phyloP scores from a whole-genome alignment of 92 coral and sea anemone genomes.

The Pocillopora meandrina region DNA sequence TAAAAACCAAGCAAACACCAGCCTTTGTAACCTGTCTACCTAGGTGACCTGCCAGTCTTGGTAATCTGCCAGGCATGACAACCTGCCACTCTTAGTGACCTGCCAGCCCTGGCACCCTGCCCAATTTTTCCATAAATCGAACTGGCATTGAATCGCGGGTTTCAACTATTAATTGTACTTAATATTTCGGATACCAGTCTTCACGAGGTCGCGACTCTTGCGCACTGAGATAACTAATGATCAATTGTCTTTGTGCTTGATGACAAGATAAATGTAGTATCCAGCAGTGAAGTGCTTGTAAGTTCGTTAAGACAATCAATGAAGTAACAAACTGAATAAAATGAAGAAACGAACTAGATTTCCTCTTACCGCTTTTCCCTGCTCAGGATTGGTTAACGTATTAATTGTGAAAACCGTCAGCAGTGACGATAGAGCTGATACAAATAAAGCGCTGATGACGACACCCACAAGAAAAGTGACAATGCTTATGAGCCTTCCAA shows the following conservation, averaged over 20 bases:
- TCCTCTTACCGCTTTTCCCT: constrained; percentile 16
- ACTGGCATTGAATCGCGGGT: too few species aligned
- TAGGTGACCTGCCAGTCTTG: too few species aligned
- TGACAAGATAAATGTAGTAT: background rate
- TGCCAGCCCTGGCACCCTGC: too few species aligned
- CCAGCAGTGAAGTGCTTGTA: background rate
- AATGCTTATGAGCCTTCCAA: constrained; percentile 19
- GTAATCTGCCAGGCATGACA: too few species aligned
- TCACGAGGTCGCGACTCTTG: background rate
- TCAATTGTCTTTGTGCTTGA: too few species aligned
- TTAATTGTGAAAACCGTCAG: constrained; percentile 22
- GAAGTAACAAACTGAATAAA: background rate
- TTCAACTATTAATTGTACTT: too few species aligned
- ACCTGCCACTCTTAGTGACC: too few species aligned
- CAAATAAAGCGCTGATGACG: constrained; percentile 13
- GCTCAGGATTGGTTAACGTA: constrained; percentile 29
- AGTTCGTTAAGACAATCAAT: background rate
- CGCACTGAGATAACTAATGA: too few species aligned
- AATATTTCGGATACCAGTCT: background rate
- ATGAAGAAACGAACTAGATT: background rate
- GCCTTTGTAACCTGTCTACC: too few species aligned
- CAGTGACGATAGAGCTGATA: constrained; percentile 12
- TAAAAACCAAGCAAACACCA: too few species aligned
- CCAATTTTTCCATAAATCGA: too few species aligned
- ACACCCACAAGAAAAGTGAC: constrained; percentile 7